Base-by-base conservation (phyloP, 2,888 invertebrate genomes). In the Catocala nupta region DNA sequence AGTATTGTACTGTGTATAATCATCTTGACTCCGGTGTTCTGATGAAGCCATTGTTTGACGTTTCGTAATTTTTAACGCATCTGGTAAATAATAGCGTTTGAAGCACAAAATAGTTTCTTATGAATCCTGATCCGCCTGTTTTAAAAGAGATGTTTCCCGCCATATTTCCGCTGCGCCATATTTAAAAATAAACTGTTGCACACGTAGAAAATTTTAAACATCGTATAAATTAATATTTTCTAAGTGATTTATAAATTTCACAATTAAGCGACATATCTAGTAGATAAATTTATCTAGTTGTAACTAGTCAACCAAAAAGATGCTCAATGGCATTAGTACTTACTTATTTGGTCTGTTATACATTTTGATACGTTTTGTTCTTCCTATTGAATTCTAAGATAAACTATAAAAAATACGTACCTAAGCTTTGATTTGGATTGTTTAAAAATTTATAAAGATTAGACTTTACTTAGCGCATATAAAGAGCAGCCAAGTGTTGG, bases 271-370 rank as follows among this genome's bases (percentile, higher is more conserved):
- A 71, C 73, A 77, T 82, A 82, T 80, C 78, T 79, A 72, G 61
- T 61, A 71, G 55, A 47, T 75, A 69, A 68, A 71, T 51, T 69
- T 71, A 54, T 76, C 70, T 81, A 81, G 74, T 78, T 75, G 56
- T 65, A 63, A 73, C 81, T 82, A 83, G 82, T 82, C 82, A 81
- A 73, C 69, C 52, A 59, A 70, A 70, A 59, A 56, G 50, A 71
- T 71, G 80, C 75, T 79, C 73, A 77, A 68, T 42, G 69, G 75
- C 72, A 63, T 66, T 70, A 66, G 73, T 67, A 68, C 62, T 70
- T 39, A 39, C 8, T 25, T 73, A 75, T 66, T 78, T 54, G 71
- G 67, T 68, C 65, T 68, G 55, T 69, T 74, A 54, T 59, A 63
- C 62, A 55, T 65, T 64, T 64, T 65, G 58, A 66, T 58, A 61